Evolutionary conservation across 2,797 vertebrate genomes (phyloP).

Genomic region (Lepus oiostolus): DNA sequence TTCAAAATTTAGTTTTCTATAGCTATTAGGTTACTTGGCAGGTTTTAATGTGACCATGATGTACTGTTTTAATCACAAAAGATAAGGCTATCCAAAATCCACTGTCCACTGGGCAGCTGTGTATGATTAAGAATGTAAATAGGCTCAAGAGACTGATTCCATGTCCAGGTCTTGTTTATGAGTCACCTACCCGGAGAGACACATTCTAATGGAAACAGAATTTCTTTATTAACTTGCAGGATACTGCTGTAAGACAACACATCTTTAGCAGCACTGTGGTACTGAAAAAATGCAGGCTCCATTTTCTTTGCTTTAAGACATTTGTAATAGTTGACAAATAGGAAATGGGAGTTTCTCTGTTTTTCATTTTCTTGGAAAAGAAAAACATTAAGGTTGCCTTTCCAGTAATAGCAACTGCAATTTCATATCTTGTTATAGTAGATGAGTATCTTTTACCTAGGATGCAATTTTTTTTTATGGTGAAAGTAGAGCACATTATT

Average conservation of each 20-base stretch:
- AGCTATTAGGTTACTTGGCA: background rate
- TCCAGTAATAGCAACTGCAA: slow-evolving; percentile 59
- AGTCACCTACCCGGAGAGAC: slow-evolving; percentile 67
- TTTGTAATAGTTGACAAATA: slow-evolving; percentile 14
- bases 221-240: slow-evolving; percentile 53
- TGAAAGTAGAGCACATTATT: background rate
- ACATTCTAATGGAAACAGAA: slow-evolving; percentile 74
- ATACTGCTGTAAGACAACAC: background rate
- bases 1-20: slow-evolving; percentile 46
- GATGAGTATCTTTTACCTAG: slow-evolving; percentile 41
- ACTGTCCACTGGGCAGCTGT: slow-evolving; percentile 73
- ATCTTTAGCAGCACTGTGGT: background rate
- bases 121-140: slow-evolving; percentile 75
- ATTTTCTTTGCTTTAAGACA: slow-evolving; percentile 44
- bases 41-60: background rate
- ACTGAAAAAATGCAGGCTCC: background rate
- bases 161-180: slow-evolving; percentile 66
- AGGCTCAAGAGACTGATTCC: slow-evolving; percentile 65
- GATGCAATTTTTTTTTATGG: background rate
- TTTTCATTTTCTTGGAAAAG: slow-evolving; percentile 73
- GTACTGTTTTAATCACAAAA: slow-evolving; percentile 8
- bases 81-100: slow-evolving; percentile 22
- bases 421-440: slow-evolving; percentile 24
- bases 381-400: slow-evolving; percentile 60
- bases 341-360: slow-evolving; percentile 41